phyloP scores from a whole-genome alignment of 2,797 vertebrate species.

The Notolepis coatsorum region DNA sequence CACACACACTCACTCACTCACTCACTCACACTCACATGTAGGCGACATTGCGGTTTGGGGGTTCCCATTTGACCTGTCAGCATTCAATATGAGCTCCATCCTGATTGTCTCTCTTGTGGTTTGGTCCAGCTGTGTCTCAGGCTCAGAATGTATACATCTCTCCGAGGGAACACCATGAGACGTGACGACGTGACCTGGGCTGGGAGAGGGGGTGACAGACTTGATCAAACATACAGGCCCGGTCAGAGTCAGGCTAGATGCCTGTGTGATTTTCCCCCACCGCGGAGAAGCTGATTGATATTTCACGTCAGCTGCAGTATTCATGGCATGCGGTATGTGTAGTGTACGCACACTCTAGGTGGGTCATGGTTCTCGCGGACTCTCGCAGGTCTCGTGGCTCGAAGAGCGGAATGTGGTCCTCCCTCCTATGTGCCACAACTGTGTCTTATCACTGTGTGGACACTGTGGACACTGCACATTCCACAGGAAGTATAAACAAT shows the following conservation, averaged over 20 bases:
- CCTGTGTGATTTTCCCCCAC: constrained; percentile 29
- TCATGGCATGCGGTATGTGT: too few species aligned
- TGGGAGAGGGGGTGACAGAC: constrained; percentile 1
- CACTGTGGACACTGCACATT: too few species aligned
- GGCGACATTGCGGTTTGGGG: constrained; percentile 37
- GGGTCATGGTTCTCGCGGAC: too few species aligned
- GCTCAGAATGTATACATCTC: constrained; percentile 42
- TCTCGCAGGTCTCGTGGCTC: too few species aligned
- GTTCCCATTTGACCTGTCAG: constrained; percentile 51
- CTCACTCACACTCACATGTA: constrained; percentile 12
- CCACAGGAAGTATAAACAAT: too few species aligned
- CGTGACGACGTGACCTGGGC: constrained; percentile 32
- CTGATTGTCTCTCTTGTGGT: constrained; percentile 53
- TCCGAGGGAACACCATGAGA: constrained; percentile 35
- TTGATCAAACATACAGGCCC: neutral
- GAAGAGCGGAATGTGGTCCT: too few species aligned
- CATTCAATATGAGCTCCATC: constrained; percentile 26
- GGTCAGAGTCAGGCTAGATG: constrained; percentile 2
- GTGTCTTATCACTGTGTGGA: too few species aligned
- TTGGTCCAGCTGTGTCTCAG: constrained; percentile 52
- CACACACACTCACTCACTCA: neutral
- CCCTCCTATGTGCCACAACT: too few species aligned
- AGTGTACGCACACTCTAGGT: too few species aligned
- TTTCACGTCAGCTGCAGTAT: too few species aligned
- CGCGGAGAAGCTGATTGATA: too few species aligned